Evolutionary conservation across 2,797 vertebrate species (phyloP), one percentile per base, ranked within the genome.

Genomic region (Ambastaia sidthimunki): DNA sequence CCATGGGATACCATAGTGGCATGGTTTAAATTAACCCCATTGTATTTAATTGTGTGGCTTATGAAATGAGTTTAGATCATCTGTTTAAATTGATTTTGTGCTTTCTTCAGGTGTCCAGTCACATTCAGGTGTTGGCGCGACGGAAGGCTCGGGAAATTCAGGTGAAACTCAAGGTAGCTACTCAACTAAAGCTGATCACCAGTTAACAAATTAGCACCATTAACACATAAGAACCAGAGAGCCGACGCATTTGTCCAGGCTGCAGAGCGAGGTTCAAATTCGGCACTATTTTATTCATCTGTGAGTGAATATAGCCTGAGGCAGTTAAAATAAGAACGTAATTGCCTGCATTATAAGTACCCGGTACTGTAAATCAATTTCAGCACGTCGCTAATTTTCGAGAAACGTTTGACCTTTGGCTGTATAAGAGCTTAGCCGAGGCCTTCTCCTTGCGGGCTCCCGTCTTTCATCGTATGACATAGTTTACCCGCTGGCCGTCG

Each of bases 91-190:
- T 57, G 19, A 21, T 44, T 34, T n/a, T 54, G 23, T 82, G 11
- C 78, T 86, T 85, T 70, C 80, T 82, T 3, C 88, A 98, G 97
- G 97, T 98, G 48, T 98, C 97, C 74, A 98, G 97, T 91, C 97
- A 98, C 88, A 98, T 98, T 87, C 97, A 98, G 91, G 97, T 98
- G 86, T 90, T 98, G 68, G 97, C 97, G 18, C 95, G 97, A 68
- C 93, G 97, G 78, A 98, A 98, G 92, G 96, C 97, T 89, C 94
- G 97, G 59, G 97, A 98, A 91, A 98, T 98, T 91, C 97, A 98
- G 94, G 96, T 97, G 92, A 98, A 98, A 92, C 94, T 98, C 83
- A 98, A 98, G 96, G 97, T 98, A 95, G 94, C 75, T 41, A 75
- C 81, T 70, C 68, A 25, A 47, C 80, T 63, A 55, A 80, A 34